Evolutionary conservation across 2,113 vertebrate genomes (phyloP).

Genomic region (Colistium nudipinnis): DNA sequence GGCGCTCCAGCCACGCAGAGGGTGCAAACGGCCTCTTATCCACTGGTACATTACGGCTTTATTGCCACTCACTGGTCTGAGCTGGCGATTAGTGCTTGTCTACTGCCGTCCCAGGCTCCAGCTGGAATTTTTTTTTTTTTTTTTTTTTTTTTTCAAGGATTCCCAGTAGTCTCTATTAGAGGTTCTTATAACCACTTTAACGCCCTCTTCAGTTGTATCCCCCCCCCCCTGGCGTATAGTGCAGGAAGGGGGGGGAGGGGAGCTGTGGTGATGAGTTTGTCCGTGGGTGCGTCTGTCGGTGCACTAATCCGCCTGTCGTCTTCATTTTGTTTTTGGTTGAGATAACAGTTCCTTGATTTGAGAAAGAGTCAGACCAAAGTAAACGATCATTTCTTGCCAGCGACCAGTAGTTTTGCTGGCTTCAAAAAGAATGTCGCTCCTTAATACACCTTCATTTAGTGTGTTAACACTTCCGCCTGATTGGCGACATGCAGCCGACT

Average conservation of each 20-base stretch:
- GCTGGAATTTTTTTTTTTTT: too few species aligned
- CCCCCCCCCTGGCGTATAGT: neutral
- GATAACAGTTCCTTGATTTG: too few species aligned
- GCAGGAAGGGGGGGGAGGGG: too few species aligned
- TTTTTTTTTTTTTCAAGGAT: slow-evolving; percentile 44
- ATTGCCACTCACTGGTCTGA: slow-evolving; percentile 27
- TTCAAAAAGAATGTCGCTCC: too few species aligned
- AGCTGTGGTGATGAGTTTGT: neutral
- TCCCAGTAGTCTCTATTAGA: slow-evolving; percentile 32
- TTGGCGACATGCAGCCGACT: too few species aligned
- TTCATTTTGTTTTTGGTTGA: too few species aligned
- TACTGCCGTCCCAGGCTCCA: slow-evolving; percentile 28
- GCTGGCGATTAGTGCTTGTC: slow-evolving; percentile 55
- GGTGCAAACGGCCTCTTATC: slow-evolving; percentile 55
- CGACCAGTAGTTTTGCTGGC: too few species aligned
- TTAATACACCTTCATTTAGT: too few species aligned
- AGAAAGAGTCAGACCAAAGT: too few species aligned
- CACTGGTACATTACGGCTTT: slow-evolving; percentile 31
- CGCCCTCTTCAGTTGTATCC: neutral
- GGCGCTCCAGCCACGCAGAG: slow-evolving; percentile 30
- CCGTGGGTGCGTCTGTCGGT: neutral
- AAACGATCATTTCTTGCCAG: too few species aligned
- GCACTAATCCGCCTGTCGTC: too few species aligned
- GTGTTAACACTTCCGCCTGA: too few species aligned
- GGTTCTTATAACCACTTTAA: slow-evolving; percentile 11